Evolutionary conservation across 2,113 vertebrate genomes (phyloP), one percentile per base, ranked within the genome.

Genomic region (Gobiocypris rarus): DNA sequence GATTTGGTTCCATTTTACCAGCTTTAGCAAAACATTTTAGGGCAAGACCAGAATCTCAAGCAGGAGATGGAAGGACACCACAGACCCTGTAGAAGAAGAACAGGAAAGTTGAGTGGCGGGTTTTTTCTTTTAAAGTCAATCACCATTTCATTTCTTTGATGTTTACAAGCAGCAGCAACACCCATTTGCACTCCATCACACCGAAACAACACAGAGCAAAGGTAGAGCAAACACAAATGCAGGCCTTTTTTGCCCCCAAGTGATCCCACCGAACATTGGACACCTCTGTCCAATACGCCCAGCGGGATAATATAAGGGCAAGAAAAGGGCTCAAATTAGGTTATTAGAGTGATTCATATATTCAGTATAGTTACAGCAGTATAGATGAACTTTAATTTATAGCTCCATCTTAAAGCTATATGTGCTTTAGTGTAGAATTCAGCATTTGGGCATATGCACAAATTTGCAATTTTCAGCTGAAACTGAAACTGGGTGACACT

Each of bases 1-100:
- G 98, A 99, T 99, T 98, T 99, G 98, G 98, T 98, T 99, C 98
- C 98, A 99, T 99, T 99, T 99, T 98, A 99, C 98, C 98, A 99
- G 98, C 98, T 98, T 96, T 96, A 99, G 97, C 97, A 99, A 98
- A 98, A 97, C 97, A 99, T 99, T 98, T 54, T 65, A 79, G 77
- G 63, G 43, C 15, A n/a, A 82, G 31, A 54, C 52, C 48, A 71
- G 50, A 61, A 59, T 76, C n/a, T 26, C 52, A 45, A 48, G 26
- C 38, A 67, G 26, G 43, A 61, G 34, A 31, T 14, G 24, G 9
- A 11, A 26, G 26, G 52, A 48, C 28, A n/a, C 63, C 1, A 5
- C 45, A 11, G 41, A 50, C 81, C 83, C 87, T 88, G 87, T 43
- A 82, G 63, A 84, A 45, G 13, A 50, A 84, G 67, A 81, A 48